Base-by-base conservation (phyloP, 2,797 vertebrate species). In the Vipera ursinii region DNA sequence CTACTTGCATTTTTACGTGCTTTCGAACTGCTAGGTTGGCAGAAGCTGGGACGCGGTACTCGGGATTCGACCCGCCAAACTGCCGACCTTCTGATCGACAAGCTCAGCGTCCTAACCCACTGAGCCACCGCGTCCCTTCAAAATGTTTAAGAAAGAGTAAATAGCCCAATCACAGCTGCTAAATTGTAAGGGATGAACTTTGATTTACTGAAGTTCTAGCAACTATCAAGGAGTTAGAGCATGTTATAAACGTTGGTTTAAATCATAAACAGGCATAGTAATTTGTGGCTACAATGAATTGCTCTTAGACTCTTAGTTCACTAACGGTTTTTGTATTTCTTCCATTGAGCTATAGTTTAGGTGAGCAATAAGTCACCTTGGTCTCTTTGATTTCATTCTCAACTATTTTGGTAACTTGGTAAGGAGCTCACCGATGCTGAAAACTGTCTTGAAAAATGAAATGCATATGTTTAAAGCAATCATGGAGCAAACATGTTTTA, bases 401-500 rank as follows among this genome's bases (percentile, higher is more conserved):
- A 90, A 95, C 96, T 93, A 89, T 82, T 96, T 88, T 95, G 95
- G 89, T 96, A 53, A 48, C 55, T 93, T 89, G 95, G 90, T 61
- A 96, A 96, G 69, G 92, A 96, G 94, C 94, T 93, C 91, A 93
- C 53, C 78, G 55, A 96, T 97, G 96, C 96, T 90, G 96, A 92
- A 73, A 57, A 92, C 86, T 91, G 94, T 91, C 86, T 95, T 95
- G 95, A 94, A 96, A 97, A 96, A 97, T 97, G 48, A 97, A 97
- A 95, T 94, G 91, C 96, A 97, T 95, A 97, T 97, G 96, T 95
- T 97, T 95, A 90, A 95, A 93, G 94, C 95, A 95, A 97, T 96
- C 93, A 96, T 93, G 96, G 94, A 92, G 93, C 87, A 93, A 90
- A 48, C 69, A 60, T 95, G 89, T 95, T 97, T 96, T 97, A 94